A percentile compares a stretch with the other conserved stretches of the same genome.
phyloP scores from a whole-genome alignment of 2,797 vertebrate genomes.

The Smutsia gigantea region DNA sequence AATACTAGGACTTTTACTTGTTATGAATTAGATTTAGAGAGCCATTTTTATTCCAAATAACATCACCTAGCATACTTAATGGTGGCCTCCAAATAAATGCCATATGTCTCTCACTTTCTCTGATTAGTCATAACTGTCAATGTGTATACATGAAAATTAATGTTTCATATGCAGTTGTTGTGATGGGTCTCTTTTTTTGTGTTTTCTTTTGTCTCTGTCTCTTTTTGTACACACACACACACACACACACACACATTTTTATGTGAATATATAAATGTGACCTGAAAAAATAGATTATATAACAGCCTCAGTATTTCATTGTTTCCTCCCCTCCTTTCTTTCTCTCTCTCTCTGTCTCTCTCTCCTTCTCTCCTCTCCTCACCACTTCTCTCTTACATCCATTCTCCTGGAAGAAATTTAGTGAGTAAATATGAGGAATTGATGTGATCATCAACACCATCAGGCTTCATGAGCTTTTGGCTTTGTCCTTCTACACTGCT shows the following conservation, averaged over 20 bases:
- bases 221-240: neutral
- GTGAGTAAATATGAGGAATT: slow-evolving; percentile 32
- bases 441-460: slow-evolving; percentile 16
- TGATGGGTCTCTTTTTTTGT: neutral
- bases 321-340: neutral
- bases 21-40: slow-evolving; percentile 7
- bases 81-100: neutral
- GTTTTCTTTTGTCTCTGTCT: neutral
- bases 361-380: neutral
- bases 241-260: neutral
- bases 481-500: neutral
- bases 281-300: neutral
- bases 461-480: slow-evolving; percentile 13
- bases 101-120: neutral
- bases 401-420: slow-evolving; percentile 50
- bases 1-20: neutral
- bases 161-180: neutral
- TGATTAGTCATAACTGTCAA: neutral
- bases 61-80: neutral
- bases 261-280: neutral
- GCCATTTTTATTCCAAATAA: neutral
- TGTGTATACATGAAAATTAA: neutral
- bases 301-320: slow-evolving; percentile 23
- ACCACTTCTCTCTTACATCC: neutral
- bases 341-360: neutral